These are phyloP conservation scores for Callyntrura guangdongensis DNA, from an alignment of 2,888 invertebrate genomes.

Conservation along the genomic window DNA sequence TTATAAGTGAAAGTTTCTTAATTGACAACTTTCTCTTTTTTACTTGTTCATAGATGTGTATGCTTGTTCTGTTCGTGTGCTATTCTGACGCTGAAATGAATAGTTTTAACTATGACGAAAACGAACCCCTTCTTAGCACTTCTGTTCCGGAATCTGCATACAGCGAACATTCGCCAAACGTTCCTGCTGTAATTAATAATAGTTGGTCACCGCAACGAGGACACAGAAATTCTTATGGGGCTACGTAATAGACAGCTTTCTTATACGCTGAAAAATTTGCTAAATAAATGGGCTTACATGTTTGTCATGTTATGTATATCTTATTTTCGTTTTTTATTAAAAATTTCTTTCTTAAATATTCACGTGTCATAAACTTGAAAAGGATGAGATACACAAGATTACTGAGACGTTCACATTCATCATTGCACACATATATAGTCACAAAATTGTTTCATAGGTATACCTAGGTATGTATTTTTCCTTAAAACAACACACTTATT, in stretches of 20 bases:
- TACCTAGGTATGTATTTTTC: neutral
- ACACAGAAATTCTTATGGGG: slow-evolving; percentile 27
- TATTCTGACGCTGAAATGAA: slow-evolving; percentile 42
- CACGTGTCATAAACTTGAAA: slow-evolving; percentile 17
- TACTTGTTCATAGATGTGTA: slow-evolving; percentile 24
- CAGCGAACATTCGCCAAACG: slow-evolving; percentile 8
- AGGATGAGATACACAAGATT: slow-evolving; percentile 49
- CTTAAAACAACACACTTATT: slow-evolving; percentile 12
- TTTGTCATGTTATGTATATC: neutral
- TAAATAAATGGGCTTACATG: neutral
- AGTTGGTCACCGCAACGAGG: neutral
- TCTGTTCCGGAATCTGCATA: slow-evolving; percentile 10
- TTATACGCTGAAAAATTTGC: neutral
- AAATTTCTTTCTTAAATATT: slow-evolving; percentile 30
- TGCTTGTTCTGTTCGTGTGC: slow-evolving; percentile 37
- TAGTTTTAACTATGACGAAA: slow-evolving; percentile 42
- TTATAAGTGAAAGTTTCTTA: neutral
- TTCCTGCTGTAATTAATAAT: neutral
- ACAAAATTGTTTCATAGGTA: slow-evolving; percentile 6
- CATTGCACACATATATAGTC: slow-evolving; percentile 44
- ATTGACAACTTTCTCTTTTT: neutral
- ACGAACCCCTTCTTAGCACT: slow-evolving; percentile 34
- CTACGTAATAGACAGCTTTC: neutral
- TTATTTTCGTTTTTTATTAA: slow-evolving; percentile 33
- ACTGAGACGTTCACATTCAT: slow-evolving; percentile 16